Conservation (phyloP, 2,113 vertebrate species). For the Rhadina sibilatrix region DNA sequence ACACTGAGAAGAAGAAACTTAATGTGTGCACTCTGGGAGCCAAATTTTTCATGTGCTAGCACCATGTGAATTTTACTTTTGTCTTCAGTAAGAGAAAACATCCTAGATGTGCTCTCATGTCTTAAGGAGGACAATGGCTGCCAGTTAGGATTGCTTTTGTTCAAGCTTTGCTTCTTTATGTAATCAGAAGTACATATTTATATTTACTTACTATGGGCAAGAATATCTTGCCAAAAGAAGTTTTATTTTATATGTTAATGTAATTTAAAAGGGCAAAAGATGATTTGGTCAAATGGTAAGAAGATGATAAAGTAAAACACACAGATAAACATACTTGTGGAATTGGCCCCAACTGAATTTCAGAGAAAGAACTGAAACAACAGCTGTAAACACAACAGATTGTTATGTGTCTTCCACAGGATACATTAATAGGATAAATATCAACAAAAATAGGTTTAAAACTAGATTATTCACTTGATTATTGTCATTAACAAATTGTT, state of each 20-base stretch:
- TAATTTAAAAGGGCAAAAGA: background rate
- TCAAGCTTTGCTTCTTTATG: background rate
- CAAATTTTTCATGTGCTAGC: background rate
- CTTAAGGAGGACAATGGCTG: background rate
- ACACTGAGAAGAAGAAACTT: background rate
- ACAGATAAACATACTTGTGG: background rate
- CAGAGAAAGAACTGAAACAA: background rate
- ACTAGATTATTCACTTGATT: background rate
- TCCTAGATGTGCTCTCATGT: background rate
- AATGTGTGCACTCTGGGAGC: background rate
- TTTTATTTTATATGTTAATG: background rate
- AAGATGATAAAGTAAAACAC: background rate
- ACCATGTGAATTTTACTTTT: background rate
- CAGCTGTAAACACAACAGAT: background rate
- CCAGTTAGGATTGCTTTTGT: background rate
- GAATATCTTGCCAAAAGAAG: background rate
- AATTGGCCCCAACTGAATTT: background rate
- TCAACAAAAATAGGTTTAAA: background rate
- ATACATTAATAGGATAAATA: background rate
- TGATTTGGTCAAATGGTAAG: background rate
- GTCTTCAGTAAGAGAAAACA: background rate
- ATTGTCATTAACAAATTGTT: background rate
- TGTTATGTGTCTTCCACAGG: background rate
- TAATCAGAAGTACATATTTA: background rate
- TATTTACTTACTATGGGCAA: background rate